phyloP scores from a whole-genome alignment of 2,797 vertebrate genomes.

The Cryptoprocta ferox region DNA sequence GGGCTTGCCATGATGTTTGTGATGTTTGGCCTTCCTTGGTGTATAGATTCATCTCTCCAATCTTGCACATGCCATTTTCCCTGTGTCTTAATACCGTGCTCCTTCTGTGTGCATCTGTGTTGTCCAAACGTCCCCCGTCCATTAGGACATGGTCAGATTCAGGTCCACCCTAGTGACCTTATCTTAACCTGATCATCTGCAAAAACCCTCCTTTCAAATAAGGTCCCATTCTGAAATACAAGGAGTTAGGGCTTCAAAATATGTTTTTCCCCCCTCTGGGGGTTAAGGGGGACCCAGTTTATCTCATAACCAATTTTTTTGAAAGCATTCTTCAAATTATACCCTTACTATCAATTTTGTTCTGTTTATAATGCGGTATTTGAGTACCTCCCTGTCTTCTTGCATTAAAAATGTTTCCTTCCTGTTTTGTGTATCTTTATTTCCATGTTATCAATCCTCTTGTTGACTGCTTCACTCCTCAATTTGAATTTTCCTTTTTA shows the following conservation, averaged over 20 bases:
- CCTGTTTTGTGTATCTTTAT: not conserved
- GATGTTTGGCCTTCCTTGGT: not conserved
- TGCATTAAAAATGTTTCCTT: not conserved
- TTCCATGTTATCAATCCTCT: not conserved
- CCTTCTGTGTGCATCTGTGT: not conserved
- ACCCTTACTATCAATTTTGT: not conserved
- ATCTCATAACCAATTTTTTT: not conserved
- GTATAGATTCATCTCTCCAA: accelerated
- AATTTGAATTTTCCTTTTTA: not conserved
- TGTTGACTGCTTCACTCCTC: not conserved
- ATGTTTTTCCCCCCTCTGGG: not conserved
- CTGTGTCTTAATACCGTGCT: not conserved
- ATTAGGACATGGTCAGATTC: not conserved
- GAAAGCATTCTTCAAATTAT: not conserved
- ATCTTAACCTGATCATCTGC: not conserved
- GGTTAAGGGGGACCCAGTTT: not conserved
- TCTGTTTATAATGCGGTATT: not conserved
- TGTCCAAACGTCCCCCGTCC: not conserved
- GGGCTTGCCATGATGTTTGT: too few species aligned
- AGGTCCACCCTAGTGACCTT: not conserved
- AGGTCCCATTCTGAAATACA: not conserved
- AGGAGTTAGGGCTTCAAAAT: not conserved
- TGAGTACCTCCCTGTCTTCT: not conserved
- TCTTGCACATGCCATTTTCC: not conserved
- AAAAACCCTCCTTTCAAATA: not conserved